Percentiles rank a stretch among this genome's conserved stretches.
Conservation (phyloP, 2,797 vertebrate genomes). For the Cygnus olor region DNA sequence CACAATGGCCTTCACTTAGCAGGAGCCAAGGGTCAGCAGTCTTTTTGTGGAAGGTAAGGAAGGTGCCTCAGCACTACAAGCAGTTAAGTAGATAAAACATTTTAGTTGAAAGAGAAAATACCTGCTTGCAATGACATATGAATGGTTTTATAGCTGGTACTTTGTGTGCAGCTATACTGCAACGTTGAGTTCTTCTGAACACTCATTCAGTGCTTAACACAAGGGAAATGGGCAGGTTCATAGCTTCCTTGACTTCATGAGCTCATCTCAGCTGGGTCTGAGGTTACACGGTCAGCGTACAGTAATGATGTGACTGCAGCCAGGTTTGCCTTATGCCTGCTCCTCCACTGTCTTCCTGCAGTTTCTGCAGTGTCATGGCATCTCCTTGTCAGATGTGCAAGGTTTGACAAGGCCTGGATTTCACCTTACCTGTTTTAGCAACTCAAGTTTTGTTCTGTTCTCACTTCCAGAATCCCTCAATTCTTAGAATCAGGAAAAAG, state of each 20-base stretch:
- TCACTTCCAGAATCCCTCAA: not conserved
- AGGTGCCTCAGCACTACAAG: conserved; percentile 25
- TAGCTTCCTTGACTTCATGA: not conserved
- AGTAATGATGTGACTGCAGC: not conserved
- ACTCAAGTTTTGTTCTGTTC: not conserved
- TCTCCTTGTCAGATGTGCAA: not conserved
- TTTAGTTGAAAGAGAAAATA: conserved; percentile 6
- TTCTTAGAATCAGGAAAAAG: not conserved
- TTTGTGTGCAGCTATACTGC: not conserved
- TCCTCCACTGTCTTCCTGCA: not conserved
- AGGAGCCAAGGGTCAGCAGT: conserved; percentile 33
- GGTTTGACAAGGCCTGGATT: not conserved
- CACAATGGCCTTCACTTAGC: conserved; percentile 53
- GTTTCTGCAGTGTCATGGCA: not conserved
- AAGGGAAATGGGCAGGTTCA: not conserved
- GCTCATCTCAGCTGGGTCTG: not conserved
- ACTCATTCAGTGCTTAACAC: not conserved
- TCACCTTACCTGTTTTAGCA: not conserved
- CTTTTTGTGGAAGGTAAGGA: conserved; percentile 45
- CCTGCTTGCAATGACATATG: not conserved
- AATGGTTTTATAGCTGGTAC: not conserved
- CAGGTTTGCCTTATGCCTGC: not conserved
- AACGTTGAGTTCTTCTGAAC: not conserved
- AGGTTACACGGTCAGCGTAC: not conserved
- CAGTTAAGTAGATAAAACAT: conserved; percentile 5